Conservation (phyloP, 2,888 invertebrate species). For the Parnassius smintheus region DNA sequence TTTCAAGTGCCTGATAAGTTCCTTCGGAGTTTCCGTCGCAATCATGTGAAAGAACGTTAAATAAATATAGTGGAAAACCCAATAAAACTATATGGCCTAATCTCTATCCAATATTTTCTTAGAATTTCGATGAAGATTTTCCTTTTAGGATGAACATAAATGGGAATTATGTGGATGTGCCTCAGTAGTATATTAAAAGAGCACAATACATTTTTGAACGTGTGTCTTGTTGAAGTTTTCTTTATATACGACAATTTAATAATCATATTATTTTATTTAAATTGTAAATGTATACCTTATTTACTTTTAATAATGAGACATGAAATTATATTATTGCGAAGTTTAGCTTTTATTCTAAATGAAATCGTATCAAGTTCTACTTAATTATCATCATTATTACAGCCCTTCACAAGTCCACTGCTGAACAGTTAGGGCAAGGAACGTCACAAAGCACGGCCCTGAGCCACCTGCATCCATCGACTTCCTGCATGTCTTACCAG, state of each 20-base stretch:
- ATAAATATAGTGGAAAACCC: constrained; percentile 77
- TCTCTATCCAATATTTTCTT: constrained; percentile 80
- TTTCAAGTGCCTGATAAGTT: constrained; percentile 68
- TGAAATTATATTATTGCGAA: too few relatives aligned
- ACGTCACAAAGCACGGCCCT: too few relatives aligned
- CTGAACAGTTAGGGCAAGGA: too few relatives aligned
- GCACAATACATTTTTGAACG: too few relatives aligned
- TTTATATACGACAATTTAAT: neutral
- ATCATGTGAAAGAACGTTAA: constrained; percentile 62
- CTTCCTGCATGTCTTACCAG: too few relatives aligned
- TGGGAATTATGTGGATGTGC: constrained; percentile 42
- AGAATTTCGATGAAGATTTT: constrained; percentile 71
- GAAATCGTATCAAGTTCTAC: too few relatives aligned
- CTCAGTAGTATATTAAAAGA: neutral
- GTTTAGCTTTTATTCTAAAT: too few relatives aligned
- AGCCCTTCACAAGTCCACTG: too few relatives aligned
- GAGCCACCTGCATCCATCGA: too few relatives aligned
- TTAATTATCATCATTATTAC: too few relatives aligned
- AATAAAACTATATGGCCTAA: constrained; percentile 80
- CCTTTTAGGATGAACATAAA: constrained; percentile 49
- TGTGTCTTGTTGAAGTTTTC: neutral
- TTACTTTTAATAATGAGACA: too few relatives aligned
- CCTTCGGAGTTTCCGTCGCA: constrained; percentile 49
- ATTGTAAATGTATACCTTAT: too few relatives aligned
- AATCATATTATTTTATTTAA: neutral